phyloP scores from a whole-genome alignment of 2,113 vertebrate species.

The Spea multiplicata region DNA sequence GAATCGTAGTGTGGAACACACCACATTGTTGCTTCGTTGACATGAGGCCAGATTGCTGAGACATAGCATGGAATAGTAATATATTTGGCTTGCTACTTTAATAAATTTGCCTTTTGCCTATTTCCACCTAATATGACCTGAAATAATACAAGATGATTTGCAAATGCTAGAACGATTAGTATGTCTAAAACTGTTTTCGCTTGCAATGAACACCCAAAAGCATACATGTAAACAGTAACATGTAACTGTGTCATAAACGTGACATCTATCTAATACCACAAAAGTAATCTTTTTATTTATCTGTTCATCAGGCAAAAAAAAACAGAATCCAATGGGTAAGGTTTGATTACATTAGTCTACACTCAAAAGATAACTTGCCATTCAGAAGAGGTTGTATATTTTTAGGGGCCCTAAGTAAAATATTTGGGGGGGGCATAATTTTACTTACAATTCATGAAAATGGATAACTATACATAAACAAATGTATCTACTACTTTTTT shows the following conservation, averaged over 20 bases:
- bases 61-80: constrained; percentile 48
- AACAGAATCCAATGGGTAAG: no score
- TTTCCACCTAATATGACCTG: constrained; percentile 26
- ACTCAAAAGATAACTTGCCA: no score
- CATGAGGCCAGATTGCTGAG: constrained; percentile 51
- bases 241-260: not conserved
- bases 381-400: no score
- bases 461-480: no score
- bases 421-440: no score
- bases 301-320: not conserved
- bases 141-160: constrained; percentile 30
- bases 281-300: not conserved
- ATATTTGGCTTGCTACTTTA: constrained; percentile 54
- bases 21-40: constrained; percentile 54
- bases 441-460: no score
- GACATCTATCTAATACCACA: not conserved
- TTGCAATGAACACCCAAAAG: not conserved
- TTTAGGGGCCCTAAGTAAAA: no score
- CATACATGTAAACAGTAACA: not conserved
- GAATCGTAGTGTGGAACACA: constrained; percentile 60
- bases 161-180: constrained; percentile 21
- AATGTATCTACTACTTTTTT: no score
- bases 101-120: constrained; percentile 42
- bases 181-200: constrained; percentile 15
- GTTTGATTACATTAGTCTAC: no score